These are phyloP conservation scores for Propithecus deckenii DNA, from an alignment of 2,797 vertebrate species.

Conservation along the genomic window DNA sequence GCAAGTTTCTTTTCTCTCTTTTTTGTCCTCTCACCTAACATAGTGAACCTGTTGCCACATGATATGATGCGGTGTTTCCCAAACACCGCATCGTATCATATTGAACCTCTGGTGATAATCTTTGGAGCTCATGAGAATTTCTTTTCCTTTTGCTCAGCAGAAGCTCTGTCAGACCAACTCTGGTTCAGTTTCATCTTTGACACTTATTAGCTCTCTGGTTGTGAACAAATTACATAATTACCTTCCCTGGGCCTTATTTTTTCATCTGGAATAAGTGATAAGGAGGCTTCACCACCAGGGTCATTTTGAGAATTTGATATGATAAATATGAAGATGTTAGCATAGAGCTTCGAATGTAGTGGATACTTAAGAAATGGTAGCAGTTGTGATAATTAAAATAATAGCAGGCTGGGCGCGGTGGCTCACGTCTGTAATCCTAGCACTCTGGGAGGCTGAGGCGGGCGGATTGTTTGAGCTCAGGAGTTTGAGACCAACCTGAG, in stretches of 20 bases:
- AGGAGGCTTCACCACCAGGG: background rate
- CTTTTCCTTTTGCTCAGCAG: background rate
- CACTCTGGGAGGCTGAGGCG: too few species aligned
- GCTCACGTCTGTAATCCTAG: too few species aligned
- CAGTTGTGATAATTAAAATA: background rate
- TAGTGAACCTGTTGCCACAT: background rate
- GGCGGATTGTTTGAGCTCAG: too few species aligned
- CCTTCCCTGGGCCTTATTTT: background rate
- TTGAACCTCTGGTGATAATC: background rate
- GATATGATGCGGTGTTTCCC: background rate
- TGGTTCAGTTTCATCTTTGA: constrained; percentile 8
- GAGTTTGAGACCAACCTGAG: too few species aligned
- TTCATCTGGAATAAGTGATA: background rate
- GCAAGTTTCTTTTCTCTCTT: background rate
- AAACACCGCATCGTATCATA: background rate
- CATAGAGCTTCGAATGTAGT: background rate
- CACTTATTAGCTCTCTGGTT: background rate
- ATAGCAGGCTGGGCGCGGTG: background rate
- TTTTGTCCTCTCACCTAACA: background rate
- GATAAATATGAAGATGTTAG: background rate
- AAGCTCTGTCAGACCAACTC: background rate
- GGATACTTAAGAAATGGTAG: background rate
- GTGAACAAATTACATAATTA: constrained; percentile 4
- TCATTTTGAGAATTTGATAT: constrained; percentile 5
- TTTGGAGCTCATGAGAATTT: background rate